A percentile compares a stretch with the other conserved stretches of the same genome.
phyloP scores from a whole-genome alignment of 2,888 invertebrate genomes.

The Yponomeuta sedellus region DNA sequence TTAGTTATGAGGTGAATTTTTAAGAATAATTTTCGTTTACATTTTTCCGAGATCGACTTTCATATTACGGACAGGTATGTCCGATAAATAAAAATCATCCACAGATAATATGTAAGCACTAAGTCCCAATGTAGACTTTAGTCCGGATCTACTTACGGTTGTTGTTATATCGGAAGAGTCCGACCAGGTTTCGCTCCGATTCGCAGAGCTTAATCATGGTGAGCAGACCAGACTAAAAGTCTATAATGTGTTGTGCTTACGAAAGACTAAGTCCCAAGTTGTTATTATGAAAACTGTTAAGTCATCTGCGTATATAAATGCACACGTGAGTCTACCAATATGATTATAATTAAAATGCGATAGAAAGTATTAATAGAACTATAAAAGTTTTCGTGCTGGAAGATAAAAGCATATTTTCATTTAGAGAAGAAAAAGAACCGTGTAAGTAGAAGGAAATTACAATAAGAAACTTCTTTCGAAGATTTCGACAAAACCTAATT shows the following conservation, averaged over 20 bases:
- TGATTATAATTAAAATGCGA: neutral
- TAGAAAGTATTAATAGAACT: neutral
- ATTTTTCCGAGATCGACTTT: neutral
- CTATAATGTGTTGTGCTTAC: no score
- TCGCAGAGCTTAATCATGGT: no score
- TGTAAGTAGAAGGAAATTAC: conserved; percentile 48
- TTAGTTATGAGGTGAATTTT: neutral
- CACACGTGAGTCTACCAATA: neutral
- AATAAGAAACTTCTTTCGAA: conserved; percentile 55
- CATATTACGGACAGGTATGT: neutral
- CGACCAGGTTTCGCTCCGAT: no score
- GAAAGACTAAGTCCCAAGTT: neutral
- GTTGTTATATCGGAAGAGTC: no score
- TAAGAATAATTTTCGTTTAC: neutral
- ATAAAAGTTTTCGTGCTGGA: neutral
- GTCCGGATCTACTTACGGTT: no score
- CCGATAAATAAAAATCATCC: neutral
- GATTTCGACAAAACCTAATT: conserved; percentile 71
- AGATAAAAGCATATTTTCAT: neutral
- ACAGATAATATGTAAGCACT: neutral
- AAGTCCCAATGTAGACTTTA: no score
- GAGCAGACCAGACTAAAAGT: no score
- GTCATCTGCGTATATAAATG: neutral
- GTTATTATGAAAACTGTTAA: neutral
- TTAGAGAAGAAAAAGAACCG: conserved; percentile 33